These are phyloP conservation scores for Epinephelus awoara DNA, from an alignment of 2,797 vertebrate species.

Conservation along the genomic window DNA sequence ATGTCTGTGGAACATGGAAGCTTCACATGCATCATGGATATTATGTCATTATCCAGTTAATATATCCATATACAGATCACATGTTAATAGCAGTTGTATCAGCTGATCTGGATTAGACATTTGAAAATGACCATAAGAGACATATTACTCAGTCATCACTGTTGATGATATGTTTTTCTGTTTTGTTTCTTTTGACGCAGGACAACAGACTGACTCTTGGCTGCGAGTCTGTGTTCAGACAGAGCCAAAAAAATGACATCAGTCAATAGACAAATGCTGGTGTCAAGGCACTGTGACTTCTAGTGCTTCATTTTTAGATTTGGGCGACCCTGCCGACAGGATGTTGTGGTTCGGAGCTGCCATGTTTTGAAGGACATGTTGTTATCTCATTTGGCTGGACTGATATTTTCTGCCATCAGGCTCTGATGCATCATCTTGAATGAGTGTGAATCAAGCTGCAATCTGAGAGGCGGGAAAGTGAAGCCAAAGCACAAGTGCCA, in stretches of 20 bases:
- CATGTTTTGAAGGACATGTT: conserved; percentile 12
- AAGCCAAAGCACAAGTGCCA: too few relatives aligned
- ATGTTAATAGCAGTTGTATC: too few relatives aligned
- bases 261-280: neutral
- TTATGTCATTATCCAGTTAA: too few relatives aligned
- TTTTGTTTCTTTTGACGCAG: conserved; percentile 11
- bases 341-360: conserved; percentile 18
- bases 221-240: conserved; percentile 7
- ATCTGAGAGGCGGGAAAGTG: too few relatives aligned
- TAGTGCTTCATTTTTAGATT: conserved; percentile 41
- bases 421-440: neutral
- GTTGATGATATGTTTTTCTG: too few relatives aligned
- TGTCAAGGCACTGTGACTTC: conserved; percentile 1
- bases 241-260: conserved; percentile 17
- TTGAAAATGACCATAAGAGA: too few relatives aligned
- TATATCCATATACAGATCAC: too few relatives aligned
- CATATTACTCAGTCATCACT: too few relatives aligned
- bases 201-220: conserved; percentile 17
- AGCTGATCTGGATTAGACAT: too few relatives aligned
- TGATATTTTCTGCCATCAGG: conserved; percentile 1
- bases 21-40: too few relatives aligned
- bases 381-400: conserved; percentile 42
- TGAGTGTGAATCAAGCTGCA: neutral
- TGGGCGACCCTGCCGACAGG: conserved; percentile 17
- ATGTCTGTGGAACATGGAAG: too few relatives aligned